Percentiles rank a stretch among this genome's conserved stretches.
These are phyloP conservation scores for Tetramorium parvispinum DNA, from an alignment of 1,140 invertebrate genomes.

Conservation along the genomic window DNA sequence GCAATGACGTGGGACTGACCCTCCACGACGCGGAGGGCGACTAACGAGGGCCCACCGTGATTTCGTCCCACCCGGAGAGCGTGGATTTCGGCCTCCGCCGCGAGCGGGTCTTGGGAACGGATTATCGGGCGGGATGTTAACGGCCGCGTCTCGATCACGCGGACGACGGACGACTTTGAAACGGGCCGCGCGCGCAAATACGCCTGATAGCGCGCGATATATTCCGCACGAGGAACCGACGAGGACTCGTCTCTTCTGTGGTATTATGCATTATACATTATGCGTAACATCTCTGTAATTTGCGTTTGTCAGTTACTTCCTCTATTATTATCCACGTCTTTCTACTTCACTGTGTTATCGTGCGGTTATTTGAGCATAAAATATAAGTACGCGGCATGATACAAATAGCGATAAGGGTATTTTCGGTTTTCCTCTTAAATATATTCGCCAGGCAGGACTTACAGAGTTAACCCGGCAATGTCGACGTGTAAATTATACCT, in stretches of 20 bases:
- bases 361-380: constrained; percentile 14
- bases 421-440: not conserved
- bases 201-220: constrained; percentile 17
- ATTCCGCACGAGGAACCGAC: constrained; percentile 11
- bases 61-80: constrained; percentile 67
- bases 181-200: not conserved
- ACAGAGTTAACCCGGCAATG: not conserved
- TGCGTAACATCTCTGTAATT: constrained; percentile 48
- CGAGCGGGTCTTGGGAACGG: constrained; percentile 46
- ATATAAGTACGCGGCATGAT: not conserved
- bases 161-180: constrained; percentile 22
- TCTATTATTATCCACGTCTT: constrained; percentile 29
- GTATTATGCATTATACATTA: constrained; percentile 49
- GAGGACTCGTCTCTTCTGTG: constrained; percentile 20
- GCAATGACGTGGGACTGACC: constrained; percentile 68
- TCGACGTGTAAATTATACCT: constrained; percentile 19
- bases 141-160: constrained; percentile 23
- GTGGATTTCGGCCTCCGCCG: constrained; percentile 61
- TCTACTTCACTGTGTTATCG: constrained; percentile 23
- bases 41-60: constrained; percentile 74
- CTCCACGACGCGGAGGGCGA: constrained; percentile 72
- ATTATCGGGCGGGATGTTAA: constrained; percentile 56
- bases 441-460: not conserved
- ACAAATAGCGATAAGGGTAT: not conserved
- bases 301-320: constrained; percentile 54